These are phyloP conservation scores for Mesoclemmys tuberculata DNA, from an alignment of 2,113 vertebrate species.

Conservation along the genomic window DNA sequence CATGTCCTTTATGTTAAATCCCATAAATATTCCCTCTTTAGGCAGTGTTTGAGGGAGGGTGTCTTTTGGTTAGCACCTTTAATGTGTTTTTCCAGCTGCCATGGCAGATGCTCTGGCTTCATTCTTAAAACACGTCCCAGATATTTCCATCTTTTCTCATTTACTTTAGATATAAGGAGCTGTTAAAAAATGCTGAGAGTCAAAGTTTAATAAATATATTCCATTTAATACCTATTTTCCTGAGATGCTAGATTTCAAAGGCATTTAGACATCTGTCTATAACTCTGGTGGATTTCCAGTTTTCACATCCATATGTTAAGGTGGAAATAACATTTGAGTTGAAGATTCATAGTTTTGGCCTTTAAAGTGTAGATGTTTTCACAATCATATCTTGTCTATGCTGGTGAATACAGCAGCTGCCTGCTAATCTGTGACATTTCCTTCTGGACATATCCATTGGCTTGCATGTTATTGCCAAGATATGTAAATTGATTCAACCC, in stretches of 20 bases:
- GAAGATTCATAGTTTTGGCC: not conserved
- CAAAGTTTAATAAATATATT: not conserved
- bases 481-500: not conserved
- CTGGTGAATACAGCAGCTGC: not conserved
- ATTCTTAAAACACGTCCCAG: not conserved
- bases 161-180: not conserved
- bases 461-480: not conserved
- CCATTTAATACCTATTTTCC: not conserved
- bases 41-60: not conserved
- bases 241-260: not conserved
- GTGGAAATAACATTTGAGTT: not conserved
- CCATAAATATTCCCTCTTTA: not conserved
- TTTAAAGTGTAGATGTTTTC: rapidly evolving
- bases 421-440: too few relatives aligned
- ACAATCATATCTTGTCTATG: not conserved
- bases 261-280: not conserved
- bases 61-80: not conserved
- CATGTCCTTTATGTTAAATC: not conserved
- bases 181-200: not conserved
- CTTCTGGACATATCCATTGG: not conserved
- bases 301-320: not conserved
- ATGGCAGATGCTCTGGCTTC: not conserved
- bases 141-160: not conserved
- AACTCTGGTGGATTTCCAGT: rapidly evolving
- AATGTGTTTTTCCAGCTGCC: not conserved